Conservation (phyloP, 1,140 invertebrate genomes). For the Brachionus plicatilis region DNA sequence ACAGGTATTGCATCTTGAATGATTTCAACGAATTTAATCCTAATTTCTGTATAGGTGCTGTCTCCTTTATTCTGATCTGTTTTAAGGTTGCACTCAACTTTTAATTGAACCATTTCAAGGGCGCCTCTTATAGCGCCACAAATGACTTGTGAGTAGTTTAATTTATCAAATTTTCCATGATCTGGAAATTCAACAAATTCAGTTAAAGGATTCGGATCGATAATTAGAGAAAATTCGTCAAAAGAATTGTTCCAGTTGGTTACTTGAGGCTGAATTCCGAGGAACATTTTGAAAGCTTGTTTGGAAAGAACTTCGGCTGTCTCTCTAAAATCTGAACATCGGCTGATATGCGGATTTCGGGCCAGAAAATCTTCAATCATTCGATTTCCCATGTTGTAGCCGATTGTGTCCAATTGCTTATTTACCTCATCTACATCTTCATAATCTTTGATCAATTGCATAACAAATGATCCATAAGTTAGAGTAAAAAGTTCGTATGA, state of each 20-base stretch:
- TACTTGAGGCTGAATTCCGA: conserved; percentile 81
- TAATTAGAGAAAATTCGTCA: conserved; percentile 91
- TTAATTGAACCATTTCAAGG: conserved; percentile 85
- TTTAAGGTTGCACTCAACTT: conserved; percentile 65
- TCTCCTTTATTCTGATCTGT: conserved; percentile 94
- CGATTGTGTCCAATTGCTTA: conserved; percentile 62
- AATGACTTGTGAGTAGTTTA: conserved; percentile 90
- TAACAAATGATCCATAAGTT: conserved; percentile 93
- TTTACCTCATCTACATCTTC: conserved; percentile 86
- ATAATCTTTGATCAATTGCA: conserved; percentile 91
- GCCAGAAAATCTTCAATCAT: conserved; percentile 96
- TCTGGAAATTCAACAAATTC: conserved; percentile 96
- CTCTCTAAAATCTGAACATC: conserved; percentile 91
- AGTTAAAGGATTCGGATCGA: conserved; percentile 87
- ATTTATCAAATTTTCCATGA: conserved; percentile 61
- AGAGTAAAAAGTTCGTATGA: conserved; percentile 78
- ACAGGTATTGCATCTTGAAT: conserved; percentile 94
- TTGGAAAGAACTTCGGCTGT: conserved; percentile 90
- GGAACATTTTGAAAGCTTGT: conserved; percentile 76
- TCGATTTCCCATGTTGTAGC: conserved; percentile 95
- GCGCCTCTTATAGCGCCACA: conserved; percentile 79
- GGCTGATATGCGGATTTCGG: conserved; percentile 70
- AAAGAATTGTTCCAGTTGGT: conserved; percentile 85
- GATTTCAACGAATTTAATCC: conserved; percentile 88
- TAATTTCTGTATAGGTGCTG: conserved; percentile 75